Conservation (phyloP, 2,888 invertebrate genomes). For the Pollenia angustigena region DNA sequence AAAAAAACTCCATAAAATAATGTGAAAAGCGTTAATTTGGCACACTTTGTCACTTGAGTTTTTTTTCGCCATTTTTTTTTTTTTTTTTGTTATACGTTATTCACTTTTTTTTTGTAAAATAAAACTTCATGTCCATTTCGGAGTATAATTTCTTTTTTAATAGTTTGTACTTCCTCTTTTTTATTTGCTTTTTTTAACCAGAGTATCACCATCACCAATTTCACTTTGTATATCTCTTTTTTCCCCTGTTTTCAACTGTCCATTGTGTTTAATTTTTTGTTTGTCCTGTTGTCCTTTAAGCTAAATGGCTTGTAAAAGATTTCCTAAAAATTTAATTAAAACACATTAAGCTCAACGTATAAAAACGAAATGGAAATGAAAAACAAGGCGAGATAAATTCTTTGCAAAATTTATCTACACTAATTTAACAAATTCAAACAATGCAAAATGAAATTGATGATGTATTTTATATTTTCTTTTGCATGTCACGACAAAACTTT, state of each 20-base stretch:
- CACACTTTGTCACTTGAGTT: conserved; percentile 72
- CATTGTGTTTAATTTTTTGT: conserved; percentile 23
- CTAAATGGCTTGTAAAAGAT: conserved; percentile 73
- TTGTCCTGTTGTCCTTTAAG: conserved; percentile 64
- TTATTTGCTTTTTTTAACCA: background rate
- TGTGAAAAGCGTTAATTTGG: conserved; percentile 73
- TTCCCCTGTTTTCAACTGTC: conserved; percentile 12
- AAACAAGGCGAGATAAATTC: conserved; percentile 49
- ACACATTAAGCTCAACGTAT: conserved; percentile 60
- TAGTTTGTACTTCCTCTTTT: conserved; percentile 49
- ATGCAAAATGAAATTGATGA: conserved; percentile 58
- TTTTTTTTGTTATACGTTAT: conserved; percentile 23
- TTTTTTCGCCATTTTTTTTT: conserved; percentile 7
- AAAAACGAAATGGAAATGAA: conserved; percentile 44
- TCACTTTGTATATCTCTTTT: conserved; percentile 6
- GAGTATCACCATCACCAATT: conserved; percentile 50
- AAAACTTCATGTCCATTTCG: conserved; percentile 66
- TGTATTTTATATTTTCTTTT: conserved; percentile 26
- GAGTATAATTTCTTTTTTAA: conserved; percentile 63
- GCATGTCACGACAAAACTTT: conserved; percentile 20
- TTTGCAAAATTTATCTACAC: conserved; percentile 64
- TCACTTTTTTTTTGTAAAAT: conserved; percentile 44
- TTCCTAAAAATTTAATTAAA: conserved; percentile 73
- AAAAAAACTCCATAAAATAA: conserved; percentile 48
- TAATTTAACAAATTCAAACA: conserved; percentile 71